A percentile compares a stretch with the other conserved stretches of the same genome.
These are phyloP conservation scores for Hydropsyche betteni DNA, from an alignment of 2,888 invertebrate genomes.

Conservation along the genomic window DNA sequence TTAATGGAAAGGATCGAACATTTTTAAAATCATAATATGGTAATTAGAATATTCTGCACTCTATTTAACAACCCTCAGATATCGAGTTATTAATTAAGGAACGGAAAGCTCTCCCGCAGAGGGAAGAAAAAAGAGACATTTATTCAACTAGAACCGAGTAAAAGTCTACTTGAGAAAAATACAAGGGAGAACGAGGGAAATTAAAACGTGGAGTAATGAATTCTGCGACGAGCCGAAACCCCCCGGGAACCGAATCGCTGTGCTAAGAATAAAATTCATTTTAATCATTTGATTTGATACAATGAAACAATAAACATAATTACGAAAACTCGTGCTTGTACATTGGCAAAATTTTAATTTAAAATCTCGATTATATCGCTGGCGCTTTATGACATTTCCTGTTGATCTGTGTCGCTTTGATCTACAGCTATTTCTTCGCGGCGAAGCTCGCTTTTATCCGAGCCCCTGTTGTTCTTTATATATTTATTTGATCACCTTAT, in stretches of 20 bases:
- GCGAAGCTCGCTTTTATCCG: too few species aligned
- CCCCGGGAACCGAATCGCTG: not conserved
- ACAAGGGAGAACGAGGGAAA: not conserved
- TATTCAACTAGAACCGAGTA: not conserved
- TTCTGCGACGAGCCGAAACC: not conserved
- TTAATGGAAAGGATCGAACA: not conserved
- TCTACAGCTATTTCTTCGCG: too few species aligned
- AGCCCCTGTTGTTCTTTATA: too few species aligned
- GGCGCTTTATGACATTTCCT: too few species aligned
- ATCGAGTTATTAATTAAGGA: constrained; percentile 13
- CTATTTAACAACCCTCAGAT: not conserved
- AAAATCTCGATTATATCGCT: too few species aligned
- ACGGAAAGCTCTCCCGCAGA: constrained; percentile 1
- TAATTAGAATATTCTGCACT: not conserved
- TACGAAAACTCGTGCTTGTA: too few species aligned
- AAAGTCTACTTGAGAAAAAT: not conserved
- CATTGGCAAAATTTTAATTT: too few species aligned
- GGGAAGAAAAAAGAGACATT: constrained; percentile 9
- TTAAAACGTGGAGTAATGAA: not conserved
- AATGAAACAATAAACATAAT: too few species aligned
- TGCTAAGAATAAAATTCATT: constrained; percentile 10
- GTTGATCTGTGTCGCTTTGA: too few species aligned
- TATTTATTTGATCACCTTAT: too few species aligned
- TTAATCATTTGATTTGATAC: not conserved
- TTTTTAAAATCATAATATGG: not conserved